phyloP scores from a whole-genome alignment of 2,113 vertebrate species.

The Chlorodrepanis virens region DNA sequence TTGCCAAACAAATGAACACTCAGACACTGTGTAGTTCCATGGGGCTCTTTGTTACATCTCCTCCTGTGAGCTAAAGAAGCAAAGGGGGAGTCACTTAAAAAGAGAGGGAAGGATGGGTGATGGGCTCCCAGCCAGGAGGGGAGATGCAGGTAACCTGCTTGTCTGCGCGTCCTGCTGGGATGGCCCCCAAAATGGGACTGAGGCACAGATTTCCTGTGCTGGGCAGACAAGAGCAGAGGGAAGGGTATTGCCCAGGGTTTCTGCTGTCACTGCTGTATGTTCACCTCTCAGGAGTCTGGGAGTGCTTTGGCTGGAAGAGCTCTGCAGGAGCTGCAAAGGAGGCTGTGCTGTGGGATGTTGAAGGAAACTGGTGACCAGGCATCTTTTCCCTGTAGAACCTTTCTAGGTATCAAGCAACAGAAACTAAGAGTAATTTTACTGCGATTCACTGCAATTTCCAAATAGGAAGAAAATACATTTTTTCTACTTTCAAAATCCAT shows the following conservation, averaged over 20 bases:
- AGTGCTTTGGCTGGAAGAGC: not conserved
- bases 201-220: not conserved
- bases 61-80: not conserved
- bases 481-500: not conserved
- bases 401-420: not conserved
- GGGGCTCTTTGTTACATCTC: not conserved
- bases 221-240: not conserved
- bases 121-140: not conserved
- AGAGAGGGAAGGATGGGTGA: not conserved
- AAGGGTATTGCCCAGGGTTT: not conserved
- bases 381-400: not conserved
- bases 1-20: conserved; percentile 22
- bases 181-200: not conserved
- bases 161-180: not conserved
- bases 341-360: not conserved
- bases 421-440: not conserved
- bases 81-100: not conserved
- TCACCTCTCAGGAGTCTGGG: not conserved
- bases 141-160: not conserved
- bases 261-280: accelerated
- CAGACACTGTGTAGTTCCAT: accelerated
- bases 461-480: not conserved
- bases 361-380: not conserved
- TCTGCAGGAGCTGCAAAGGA: not conserved
- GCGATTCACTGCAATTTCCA: not conserved